Evolutionary conservation across 2,797 vertebrate genomes (phyloP), one percentile per base, ranked within the genome.

Genomic region (Falco cherrug): DNA sequence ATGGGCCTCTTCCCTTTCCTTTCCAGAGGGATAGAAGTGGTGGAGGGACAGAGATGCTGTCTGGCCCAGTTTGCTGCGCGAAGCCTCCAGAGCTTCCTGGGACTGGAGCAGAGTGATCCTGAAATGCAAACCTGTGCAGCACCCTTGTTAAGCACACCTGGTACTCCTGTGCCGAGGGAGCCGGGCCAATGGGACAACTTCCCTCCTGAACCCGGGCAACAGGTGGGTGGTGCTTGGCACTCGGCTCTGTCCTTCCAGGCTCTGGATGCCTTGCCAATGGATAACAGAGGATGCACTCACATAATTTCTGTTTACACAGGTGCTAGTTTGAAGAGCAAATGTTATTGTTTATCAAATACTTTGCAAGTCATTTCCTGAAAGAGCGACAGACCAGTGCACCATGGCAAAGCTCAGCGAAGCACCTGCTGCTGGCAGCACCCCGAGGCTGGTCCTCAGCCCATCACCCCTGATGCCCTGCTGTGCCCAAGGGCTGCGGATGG

Each of bases 241-340:
- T 63, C 7, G 1, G n/a, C 61, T n/a, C n/a, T 1, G 8, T 71
- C 64, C 75, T 37, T 31, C 75, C 33, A 9, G 65, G 68, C 51
- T 63, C 63, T 21, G 65, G 74, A 10, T 8, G 45, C 63, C 31
- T 71, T 6, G 24, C 67, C 45, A 33, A 24, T 0, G 9, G 63
- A 16, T 65, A 54, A 29, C 7, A 16, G 71, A 41, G 68, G 86
- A 71, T 73, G 61, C 13, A 7, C 87, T 87, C 16, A 1, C 73
- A 80, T 41, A 16, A 2, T 10, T 60, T 64, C 56, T 95, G 93
- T 92, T 93, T 87, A 63, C 14, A 21, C 90, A 94, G 92, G 94
- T 96, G 86, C 63, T 81, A 15, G 67, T 71, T 81, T 48, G 88
- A 83, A 84, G 45, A 86, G 39, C 56, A 90, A 95, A 74, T 24